A percentile compares a stretch with the other conserved stretches of the same genome.
phyloP scores from a whole-genome alignment of 2,888 invertebrate genomes.

The Onthophagus sagittarius region DNA sequence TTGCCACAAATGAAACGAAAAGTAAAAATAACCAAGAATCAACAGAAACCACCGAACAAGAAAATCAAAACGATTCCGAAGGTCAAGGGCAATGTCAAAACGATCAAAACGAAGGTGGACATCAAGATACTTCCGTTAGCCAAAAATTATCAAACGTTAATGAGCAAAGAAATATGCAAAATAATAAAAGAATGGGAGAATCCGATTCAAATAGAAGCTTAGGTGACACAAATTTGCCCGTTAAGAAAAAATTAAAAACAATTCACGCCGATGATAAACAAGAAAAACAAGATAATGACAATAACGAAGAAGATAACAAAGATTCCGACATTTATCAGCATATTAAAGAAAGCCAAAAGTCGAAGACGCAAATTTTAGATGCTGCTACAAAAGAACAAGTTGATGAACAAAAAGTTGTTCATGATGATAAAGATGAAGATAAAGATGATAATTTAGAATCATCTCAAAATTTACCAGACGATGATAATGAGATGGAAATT shows the following conservation, averaged over 20 bases:
- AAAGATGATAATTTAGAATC: conserved; percentile 50
- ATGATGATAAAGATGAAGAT: conserved; percentile 61
- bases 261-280: conserved; percentile 48
- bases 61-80: conserved; percentile 61
- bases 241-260: conserved; percentile 60
- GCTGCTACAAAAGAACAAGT: conserved; percentile 82
- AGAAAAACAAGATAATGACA: conserved; percentile 48
- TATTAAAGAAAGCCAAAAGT: conserved; percentile 72
- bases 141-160: conserved; percentile 40
- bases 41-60: conserved; percentile 53
- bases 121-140: conserved; percentile 55
- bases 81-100: conserved; percentile 73
- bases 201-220: conserved; percentile 72
- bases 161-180: conserved; percentile 39
- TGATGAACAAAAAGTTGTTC: conserved; percentile 49
- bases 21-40: conserved; percentile 43
- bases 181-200: conserved; percentile 63
- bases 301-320: conserved; percentile 40
- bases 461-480: conserved; percentile 49
- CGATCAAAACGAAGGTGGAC: conserved; percentile 67
- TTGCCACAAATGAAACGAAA: conserved; percentile 45
- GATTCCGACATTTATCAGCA: conserved; percentile 69
- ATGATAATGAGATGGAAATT: conserved; percentile 46
- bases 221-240: conserved; percentile 61
- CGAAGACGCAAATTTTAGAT: conserved; percentile 70